Evolutionary conservation across 2,888 invertebrate genomes (phyloP).

Genomic region (Nomada flava): DNA sequence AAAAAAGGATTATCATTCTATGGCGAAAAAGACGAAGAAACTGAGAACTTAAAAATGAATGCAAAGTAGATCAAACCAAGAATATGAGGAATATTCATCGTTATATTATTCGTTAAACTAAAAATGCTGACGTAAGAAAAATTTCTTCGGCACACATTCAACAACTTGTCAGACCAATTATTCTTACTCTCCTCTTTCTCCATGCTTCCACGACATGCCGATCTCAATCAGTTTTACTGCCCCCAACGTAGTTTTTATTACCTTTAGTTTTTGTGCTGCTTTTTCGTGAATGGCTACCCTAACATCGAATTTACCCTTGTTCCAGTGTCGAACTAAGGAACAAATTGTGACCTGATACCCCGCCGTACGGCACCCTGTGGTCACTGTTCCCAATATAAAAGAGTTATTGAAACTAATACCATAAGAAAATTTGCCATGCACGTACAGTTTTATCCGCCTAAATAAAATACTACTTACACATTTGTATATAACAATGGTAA

Average conservation of each 20-base stretch:
- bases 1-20: too few species aligned
- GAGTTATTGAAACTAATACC: too few species aligned
- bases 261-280: conserved; percentile 13
- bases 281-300: not conserved
- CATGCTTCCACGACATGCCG: not conserved
- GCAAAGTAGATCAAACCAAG: too few species aligned
- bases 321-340: not conserved
- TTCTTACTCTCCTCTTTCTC: not conserved
- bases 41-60: not conserved
- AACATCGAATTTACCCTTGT: not conserved
- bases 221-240: conserved; percentile 11
- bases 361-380: not conserved
- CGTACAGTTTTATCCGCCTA: too few species aligned
- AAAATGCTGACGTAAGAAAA: not conserved
- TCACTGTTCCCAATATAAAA: not conserved
- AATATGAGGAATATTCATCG: too few species aligned
- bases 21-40: too few species aligned
- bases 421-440: too few species aligned
- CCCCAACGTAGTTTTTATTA: not conserved
- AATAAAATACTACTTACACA: too few species aligned
- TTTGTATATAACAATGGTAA: too few species aligned
- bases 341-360: not conserved
- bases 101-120: not conserved
- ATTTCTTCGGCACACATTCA: not conserved
- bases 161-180: not conserved